Evolutionary conservation across 2,113 vertebrate genomes (phyloP).

Genomic region (Amblyopsis rosae): DNA sequence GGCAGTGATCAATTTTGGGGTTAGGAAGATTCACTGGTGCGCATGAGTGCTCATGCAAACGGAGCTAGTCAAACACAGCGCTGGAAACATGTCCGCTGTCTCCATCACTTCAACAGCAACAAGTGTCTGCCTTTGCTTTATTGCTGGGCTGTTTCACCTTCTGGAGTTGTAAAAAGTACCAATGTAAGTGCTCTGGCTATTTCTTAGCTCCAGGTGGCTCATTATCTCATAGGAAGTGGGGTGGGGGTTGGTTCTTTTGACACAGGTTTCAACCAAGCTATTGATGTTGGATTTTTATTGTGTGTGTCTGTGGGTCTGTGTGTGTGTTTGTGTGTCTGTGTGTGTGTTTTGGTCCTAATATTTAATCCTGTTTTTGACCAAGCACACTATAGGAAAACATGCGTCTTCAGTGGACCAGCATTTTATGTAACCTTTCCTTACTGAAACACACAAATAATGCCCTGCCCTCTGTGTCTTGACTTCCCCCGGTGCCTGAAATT

Average conservation of each 20-base stretch:
- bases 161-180: constrained; percentile 18
- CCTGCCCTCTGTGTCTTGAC: constrained; percentile 49
- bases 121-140: constrained; percentile 18
- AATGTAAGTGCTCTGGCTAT: constrained; percentile 4
- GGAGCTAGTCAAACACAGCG: background rate
- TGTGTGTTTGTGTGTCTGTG: too few relatives aligned
- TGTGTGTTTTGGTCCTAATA: constrained; percentile 53
- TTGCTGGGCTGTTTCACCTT: constrained; percentile 22
- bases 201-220: constrained; percentile 23
- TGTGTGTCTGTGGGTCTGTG: too few relatives aligned
- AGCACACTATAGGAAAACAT: constrained; percentile 45
- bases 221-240: constrained; percentile 15
- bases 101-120: constrained; percentile 22
- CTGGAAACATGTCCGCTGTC: constrained; percentile 11
- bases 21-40: background rate
- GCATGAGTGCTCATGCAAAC: background rate
- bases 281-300: too few relatives aligned
- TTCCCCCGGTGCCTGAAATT: constrained; percentile 77
- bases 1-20: background rate
- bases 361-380: constrained; percentile 41
- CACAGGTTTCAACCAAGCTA: constrained; percentile 3
- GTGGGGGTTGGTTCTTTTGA: constrained; percentile 48
- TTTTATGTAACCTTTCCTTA: constrained; percentile 53
- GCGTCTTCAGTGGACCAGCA: constrained; percentile 36
- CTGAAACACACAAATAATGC: constrained; percentile 73